Base-by-base conservation (phyloP, 2,113 vertebrate species). In the Apeltes quadracus region DNA sequence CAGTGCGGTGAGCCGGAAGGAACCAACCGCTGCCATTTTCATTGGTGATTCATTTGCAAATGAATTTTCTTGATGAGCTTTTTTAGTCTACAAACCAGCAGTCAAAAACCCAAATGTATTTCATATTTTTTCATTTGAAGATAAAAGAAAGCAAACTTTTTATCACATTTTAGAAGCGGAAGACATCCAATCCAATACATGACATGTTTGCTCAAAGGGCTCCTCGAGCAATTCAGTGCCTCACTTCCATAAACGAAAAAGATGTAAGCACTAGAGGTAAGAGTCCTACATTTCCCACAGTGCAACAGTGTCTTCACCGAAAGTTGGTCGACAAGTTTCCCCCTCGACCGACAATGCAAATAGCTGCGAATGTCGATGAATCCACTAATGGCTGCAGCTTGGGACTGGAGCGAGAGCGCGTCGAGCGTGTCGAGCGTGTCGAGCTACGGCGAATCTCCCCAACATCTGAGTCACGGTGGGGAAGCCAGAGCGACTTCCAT, bases 381-480 rank as follows among this genome's bases (percentile, higher is more conserved):
- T 29, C 7, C 11, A 53, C 12, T 44, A 23, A 20, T 41, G 0
- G 0, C 14, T 54, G 36, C 41, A 59, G 58, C 27, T 55, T 4
- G 3, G 5, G 8, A 38, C 22, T 18, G 11, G 32, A 55, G 23
- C 11, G 20, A 61, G 27, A 55, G 2, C 27, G 41, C 58, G 11
- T 50, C 7, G 1, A 59, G 38, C 6, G 46, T 65, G 5, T n/a
- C n/a, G n/a, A n/a, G n/a, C n/a, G n/a, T n/a, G n/a, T n/a, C n/a
- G n/a, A n/a, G n/a, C n/a, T n/a, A n/a, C n/a, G n/a, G n/a, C n/a
- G n/a, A n/a, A n/a, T n/a, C n/a, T n/a, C n/a, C n/a, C 1, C 2
- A 8, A 41, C 29, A 36, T 61, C 68, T 29, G 76, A 69, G 69
- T 61, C 64, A 48, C 27, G 22, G 48, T 20, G 39, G 23, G 36